Evolutionary conservation across 1,140 invertebrate species (phyloP).

Genomic region (Paramacrobiotus metropolitanus): DNA sequence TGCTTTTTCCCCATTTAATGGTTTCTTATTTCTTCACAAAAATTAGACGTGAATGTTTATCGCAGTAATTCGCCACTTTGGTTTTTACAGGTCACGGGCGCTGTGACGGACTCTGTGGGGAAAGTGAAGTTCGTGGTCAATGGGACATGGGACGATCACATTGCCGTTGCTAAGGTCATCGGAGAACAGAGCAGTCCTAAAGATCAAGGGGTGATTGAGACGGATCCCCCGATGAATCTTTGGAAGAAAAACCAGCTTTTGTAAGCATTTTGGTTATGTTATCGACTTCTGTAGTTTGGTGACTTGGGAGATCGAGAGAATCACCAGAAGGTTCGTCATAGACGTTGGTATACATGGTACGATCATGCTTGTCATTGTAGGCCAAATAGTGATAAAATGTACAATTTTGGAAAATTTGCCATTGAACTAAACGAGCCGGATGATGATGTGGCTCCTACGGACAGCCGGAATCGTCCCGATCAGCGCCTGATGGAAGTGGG

Average conservation of each 20-base stretch:
- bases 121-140: slow-evolving; percentile 50
- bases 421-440: slow-evolving; percentile 88
- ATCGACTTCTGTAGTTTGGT: too few species aligned
- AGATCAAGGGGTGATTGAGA: slow-evolving; percentile 74
- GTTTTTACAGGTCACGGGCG: slow-evolving; percentile 36
- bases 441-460: slow-evolving; percentile 74
- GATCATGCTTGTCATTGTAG: slow-evolving; percentile 28
- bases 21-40: too few species aligned
- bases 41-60: too few species aligned
- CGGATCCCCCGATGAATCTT: slow-evolving; percentile 49
- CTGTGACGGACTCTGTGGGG: slow-evolving; percentile 35
- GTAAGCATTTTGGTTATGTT: too few species aligned
- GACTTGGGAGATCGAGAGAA: too few species aligned
- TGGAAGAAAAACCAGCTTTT: slow-evolving; percentile 60
- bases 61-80: too few species aligned
- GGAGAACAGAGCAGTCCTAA: slow-evolving; percentile 35
- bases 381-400: slow-evolving; percentile 47
- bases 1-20: too few species aligned
- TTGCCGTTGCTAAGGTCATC: slow-evolving; percentile 74
- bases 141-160: slow-evolving; percentile 81
- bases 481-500: slow-evolving; percentile 93
- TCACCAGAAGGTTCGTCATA: slow-evolving; percentile 16
- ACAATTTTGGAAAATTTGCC: slow-evolving; percentile 80
- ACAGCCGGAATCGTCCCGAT: slow-evolving; percentile 75
- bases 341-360: not conserved